phyloP scores from a whole-genome alignment of 1,140 invertebrate genomes.

The Mycetomoellerius zeteki region DNA sequence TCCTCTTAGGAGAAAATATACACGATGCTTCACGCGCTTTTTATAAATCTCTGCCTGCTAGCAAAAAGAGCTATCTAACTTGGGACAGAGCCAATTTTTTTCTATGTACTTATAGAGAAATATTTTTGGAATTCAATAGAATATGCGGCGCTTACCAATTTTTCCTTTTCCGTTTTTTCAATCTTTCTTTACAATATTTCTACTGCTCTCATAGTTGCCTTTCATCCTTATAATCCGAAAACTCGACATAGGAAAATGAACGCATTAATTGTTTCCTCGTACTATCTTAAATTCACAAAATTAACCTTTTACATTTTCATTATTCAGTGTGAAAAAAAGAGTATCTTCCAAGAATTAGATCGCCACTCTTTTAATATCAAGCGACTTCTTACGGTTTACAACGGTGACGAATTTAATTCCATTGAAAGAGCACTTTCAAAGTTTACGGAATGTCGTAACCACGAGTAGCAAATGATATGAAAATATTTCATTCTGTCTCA shows the following conservation, averaged over 20 bases:
- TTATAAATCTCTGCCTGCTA: conserved; percentile 32
- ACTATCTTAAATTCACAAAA: not conserved
- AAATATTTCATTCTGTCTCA: conserved; percentile 54
- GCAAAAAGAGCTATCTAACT: conserved; percentile 32
- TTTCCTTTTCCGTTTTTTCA: conserved; percentile 10
- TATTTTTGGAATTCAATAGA: conserved; percentile 32
- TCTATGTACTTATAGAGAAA: not conserved
- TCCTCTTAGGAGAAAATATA: conserved; percentile 45
- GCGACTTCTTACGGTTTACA: conserved; percentile 32
- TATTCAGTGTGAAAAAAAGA: not conserved
- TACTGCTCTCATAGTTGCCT: not conserved
- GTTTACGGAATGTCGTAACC: conserved; percentile 38
- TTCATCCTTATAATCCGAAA: not conserved
- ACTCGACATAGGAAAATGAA: not conserved
- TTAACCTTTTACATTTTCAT: not conserved
- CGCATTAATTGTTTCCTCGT: not conserved
- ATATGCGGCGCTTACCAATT: not conserved
- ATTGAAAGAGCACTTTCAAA: conserved; percentile 36
- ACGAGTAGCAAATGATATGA: conserved; percentile 48
- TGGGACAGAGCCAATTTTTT: conserved; percentile 41
- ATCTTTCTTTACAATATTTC: not conserved
- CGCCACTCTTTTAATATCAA: conserved; percentile 18
- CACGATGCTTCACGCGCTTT: conserved; percentile 30
- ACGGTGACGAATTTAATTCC: conserved; percentile 48
- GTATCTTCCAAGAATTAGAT: not conserved